Evolutionary conservation across 2,113 vertebrate genomes (phyloP).

Genomic region (Chloroceryle aenea): DNA sequence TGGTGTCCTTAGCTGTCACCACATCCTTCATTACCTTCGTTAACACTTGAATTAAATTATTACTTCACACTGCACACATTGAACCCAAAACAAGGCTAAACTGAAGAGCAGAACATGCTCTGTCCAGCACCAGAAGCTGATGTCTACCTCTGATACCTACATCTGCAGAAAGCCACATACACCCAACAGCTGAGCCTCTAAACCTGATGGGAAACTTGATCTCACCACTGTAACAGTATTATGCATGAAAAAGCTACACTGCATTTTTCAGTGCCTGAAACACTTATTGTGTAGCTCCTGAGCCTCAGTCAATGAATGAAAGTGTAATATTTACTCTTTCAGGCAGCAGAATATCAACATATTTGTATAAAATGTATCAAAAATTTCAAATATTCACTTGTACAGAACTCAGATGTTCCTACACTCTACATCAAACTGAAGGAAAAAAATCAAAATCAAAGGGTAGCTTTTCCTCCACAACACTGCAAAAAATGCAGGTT

Average conservation of each 20-base stretch:
- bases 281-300: background rate
- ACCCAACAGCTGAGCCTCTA: background rate
- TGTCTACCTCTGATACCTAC: background rate
- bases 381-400: background rate
- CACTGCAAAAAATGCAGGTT: background rate
- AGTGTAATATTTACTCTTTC: background rate
- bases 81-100: background rate
- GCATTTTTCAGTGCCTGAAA: background rate
- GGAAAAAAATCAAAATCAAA: background rate
- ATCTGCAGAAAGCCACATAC: background rate
- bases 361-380: background rate
- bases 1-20: background rate
- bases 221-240: background rate
- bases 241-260: background rate
- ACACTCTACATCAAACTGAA: background rate
- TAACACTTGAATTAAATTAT: background rate
- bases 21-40: background rate
- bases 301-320: background rate
- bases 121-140: background rate
- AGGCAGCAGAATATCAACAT: background rate
- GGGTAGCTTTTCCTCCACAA: background rate
- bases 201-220: background rate
- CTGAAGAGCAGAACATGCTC: background rate
- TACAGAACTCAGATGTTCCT: background rate
- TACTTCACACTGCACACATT: background rate